A percentile compares a stretch with the other conserved stretches of the same genome.
These are phyloP conservation scores for Drosophila koepferae DNA, from an alignment of 2,888 invertebrate genomes.

Conservation along the genomic window DNA sequence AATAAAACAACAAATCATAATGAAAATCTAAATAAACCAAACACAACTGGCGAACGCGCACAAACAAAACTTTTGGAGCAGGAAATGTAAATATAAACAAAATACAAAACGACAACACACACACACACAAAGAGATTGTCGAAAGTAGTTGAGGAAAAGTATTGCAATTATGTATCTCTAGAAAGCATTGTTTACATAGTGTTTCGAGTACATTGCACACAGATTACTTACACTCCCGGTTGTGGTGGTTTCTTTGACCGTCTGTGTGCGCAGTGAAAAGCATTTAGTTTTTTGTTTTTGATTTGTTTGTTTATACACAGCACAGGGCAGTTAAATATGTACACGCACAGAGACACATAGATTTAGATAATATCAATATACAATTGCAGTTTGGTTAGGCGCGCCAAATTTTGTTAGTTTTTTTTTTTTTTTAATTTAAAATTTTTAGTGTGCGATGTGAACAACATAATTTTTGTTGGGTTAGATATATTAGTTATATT, in stretches of 20 bases:
- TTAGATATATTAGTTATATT: constrained; percentile 59
- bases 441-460: constrained; percentile 70
- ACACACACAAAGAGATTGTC: constrained; percentile 3
- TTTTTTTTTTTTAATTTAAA: constrained; percentile 21
- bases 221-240: constrained; percentile 88
- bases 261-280: constrained; percentile 85
- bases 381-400: constrained; percentile 58
- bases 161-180: constrained; percentile 21
- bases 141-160: constrained; percentile 3
- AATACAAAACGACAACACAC: constrained; percentile 9
- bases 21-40: constrained; percentile 32
- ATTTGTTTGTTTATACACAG: constrained; percentile 36
- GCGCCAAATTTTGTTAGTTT: constrained; percentile 64
- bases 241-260: constrained; percentile 90
- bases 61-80: constrained; percentile 36
- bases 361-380: constrained; percentile 49
- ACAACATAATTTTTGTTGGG: constrained; percentile 60
- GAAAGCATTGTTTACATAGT: constrained; percentile 50
- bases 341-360: constrained; percentile 42
- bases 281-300: constrained; percentile 29
- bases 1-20: constrained; percentile 20
- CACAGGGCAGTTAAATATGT: constrained; percentile 58
- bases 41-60: constrained; percentile 59
- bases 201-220: constrained; percentile 43
- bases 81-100: constrained; percentile 20